Evolutionary conservation across 2,888 invertebrate species (phyloP).

Genomic region (Oxyteleia sp.): DNA sequence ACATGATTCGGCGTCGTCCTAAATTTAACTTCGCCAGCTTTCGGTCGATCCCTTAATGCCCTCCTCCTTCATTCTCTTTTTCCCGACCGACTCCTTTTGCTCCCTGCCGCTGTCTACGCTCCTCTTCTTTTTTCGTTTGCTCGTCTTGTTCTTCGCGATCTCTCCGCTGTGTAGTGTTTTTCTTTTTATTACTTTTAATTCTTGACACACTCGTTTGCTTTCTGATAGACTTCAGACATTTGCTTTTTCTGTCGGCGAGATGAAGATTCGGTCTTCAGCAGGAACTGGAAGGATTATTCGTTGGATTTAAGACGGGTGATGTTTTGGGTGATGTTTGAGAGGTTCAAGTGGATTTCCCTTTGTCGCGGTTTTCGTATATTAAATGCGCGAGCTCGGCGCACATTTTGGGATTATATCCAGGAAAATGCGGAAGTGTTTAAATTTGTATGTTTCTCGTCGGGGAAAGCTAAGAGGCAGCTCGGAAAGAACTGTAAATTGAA

Average conservation of each 20-base stretch:
- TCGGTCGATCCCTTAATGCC: conserved; percentile 48
- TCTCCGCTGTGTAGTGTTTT: conserved; percentile 1
- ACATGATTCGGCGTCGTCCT: conserved; percentile 68
- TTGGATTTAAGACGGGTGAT: neutral
- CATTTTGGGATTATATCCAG: neutral
- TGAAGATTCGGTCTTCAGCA: conserved; percentile 10
- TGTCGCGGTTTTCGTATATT: neutral
- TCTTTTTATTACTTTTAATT: conserved; percentile 54
- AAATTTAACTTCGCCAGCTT: conserved; percentile 66
- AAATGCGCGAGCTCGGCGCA: too few species aligned
- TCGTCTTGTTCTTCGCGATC: conserved; percentile 8
- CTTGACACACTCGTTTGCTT: conserved; percentile 53
- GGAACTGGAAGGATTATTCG: conserved; percentile 21
- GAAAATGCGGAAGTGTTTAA: neutral
- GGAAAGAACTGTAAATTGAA: too few species aligned
- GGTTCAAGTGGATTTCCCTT: neutral
- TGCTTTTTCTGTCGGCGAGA: conserved; percentile 23
- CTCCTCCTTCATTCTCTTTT: conserved; percentile 35
- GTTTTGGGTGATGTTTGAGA: neutral
- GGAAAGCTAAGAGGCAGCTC: neutral
- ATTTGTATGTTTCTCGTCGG: neutral
- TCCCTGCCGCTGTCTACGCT: too few species aligned
- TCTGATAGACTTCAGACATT: conserved; percentile 40
- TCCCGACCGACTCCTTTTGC: conserved; percentile 4
- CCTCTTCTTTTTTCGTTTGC: too few species aligned